Evolutionary conservation across 2,888 invertebrate genomes (phyloP), one percentile per base, ranked within the genome.

Genomic region (Drosophila mettleri): DNA sequence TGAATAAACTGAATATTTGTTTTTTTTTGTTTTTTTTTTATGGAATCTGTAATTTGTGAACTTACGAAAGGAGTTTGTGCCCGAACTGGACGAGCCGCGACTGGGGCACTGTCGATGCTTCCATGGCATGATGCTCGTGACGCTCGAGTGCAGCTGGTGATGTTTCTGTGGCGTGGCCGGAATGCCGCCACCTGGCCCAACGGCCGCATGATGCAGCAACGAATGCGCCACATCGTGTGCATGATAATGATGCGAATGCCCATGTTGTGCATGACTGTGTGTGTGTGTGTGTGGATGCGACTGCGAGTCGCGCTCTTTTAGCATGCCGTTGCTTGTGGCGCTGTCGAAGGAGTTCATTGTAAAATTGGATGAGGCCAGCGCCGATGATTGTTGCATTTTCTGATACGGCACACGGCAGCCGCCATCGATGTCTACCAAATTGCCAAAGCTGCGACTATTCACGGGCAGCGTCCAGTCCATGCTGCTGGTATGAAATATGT

Each of bases 61-160:
- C 92, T 91, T 91, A 92, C 92, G 91, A 77, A 92, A 91, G 66
- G 92, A 92, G 70, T 91, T 92, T 24, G 91, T 91, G 68, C 92
- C 92, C 36, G 92, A 92, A 69, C 92, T 92, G 27, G 92, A 92
- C 29, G 92, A 92, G 36, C 91, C 91, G 54, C 92, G 89, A 74
- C 92, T 92, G 59, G 92, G 92, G 69, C 92, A 92, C 67, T 92
- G 92, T 6, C 92, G 89, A 72, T 92, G 92, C 66, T 92, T 92
- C 92, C 92, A 92, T 14, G 92, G 92, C 91, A 92, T 91, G 54
- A 91, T 90, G 81, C 90, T 92, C 31, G 88, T 90, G 54, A 91
- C 86, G 65, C 91, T 91, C 61, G 90, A 87, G 62, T 90, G 89
- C 67, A 90, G 78, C 65, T 90, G 88, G 77, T 90, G 83, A 75